Evolutionary conservation across 2,113 vertebrate species (phyloP).

Genomic region (Brachionichthys hirsutus): DNA sequence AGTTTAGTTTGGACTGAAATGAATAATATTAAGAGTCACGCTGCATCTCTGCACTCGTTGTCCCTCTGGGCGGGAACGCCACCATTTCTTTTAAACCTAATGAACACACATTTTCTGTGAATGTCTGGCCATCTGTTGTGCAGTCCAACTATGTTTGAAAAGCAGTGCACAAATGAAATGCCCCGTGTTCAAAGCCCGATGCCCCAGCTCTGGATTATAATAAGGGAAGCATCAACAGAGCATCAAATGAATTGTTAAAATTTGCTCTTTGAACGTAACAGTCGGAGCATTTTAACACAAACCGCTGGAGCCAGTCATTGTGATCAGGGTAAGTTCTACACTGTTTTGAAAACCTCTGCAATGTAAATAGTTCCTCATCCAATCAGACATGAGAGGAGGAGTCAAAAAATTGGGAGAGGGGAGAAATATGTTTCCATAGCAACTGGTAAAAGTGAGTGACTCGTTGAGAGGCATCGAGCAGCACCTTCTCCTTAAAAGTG

Average conservation of each 20-base stretch:
- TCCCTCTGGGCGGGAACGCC: slow-evolving; percentile 20
- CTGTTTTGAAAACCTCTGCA: slow-evolving; percentile 44
- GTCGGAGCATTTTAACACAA: background rate
- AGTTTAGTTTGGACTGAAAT: slow-evolving; percentile 16
- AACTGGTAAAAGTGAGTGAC: slow-evolving; percentile 72
- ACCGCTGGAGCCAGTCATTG: slow-evolving; percentile 19
- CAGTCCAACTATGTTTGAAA: slow-evolving; percentile 20
- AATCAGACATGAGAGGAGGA: slow-evolving; percentile 36
- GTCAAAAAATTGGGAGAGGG: slow-evolving; percentile 55
- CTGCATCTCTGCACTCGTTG: slow-evolving; percentile 9
- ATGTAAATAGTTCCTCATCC: slow-evolving; percentile 57
- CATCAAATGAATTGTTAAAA: slow-evolving; percentile 17
- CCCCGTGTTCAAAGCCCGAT: slow-evolving; percentile 29
- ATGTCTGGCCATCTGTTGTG: slow-evolving; percentile 41
- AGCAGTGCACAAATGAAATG: slow-evolving; percentile 40
- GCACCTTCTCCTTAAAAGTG: slow-evolving; percentile 58
- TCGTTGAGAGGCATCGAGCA: slow-evolving; percentile 65
- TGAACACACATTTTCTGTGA: slow-evolving; percentile 38
- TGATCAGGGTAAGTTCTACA: slow-evolving; percentile 39
- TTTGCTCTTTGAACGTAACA: background rate
- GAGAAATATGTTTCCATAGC: slow-evolving; percentile 72
- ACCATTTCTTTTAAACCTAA: slow-evolving; percentile 39
- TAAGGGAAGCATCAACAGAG: slow-evolving; percentile 34
- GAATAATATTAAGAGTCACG: slow-evolving; percentile 19
- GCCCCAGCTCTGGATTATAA: slow-evolving; percentile 27